These are phyloP conservation scores for Araneus ventricosus DNA, from an alignment of 1,140 invertebrate genomes.

Conservation along the genomic window DNA sequence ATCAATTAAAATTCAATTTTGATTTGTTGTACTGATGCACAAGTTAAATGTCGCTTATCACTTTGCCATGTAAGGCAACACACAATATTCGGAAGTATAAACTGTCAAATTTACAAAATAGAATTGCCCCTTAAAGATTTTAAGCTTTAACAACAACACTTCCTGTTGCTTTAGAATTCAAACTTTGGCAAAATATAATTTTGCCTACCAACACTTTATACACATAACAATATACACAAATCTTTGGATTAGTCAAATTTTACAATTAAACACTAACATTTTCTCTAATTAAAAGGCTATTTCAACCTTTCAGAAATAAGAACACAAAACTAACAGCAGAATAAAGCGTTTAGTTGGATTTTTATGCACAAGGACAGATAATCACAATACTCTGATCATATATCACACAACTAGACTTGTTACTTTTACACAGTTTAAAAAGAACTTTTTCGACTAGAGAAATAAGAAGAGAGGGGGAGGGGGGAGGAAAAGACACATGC, in stretches of 20 bases:
- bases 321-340: background rate
- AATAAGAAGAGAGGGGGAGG: background rate
- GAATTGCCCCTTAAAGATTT: background rate
- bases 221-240: constrained; percentile 37
- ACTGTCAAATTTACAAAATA: background rate
- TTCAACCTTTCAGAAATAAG: background rate
- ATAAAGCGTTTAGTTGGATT: too few relatives aligned
- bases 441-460: constrained; percentile 14
- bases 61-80: background rate
- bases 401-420: background rate
- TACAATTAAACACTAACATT: constrained; percentile 2
- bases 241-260: constrained; percentile 37
- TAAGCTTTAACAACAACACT: constrained; percentile 6
- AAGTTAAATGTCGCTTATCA: background rate
- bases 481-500: background rate
- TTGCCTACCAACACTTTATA: constrained; percentile 31
- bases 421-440: constrained; percentile 28
- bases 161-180: background rate
- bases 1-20: background rate
- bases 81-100: background rate
- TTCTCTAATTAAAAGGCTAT: background rate
- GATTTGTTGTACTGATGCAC: background rate
- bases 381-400: constrained; percentile 2
- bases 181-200: background rate
- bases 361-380: background rate